Evolutionary conservation across 2,888 invertebrate species (phyloP).

Genomic region (Tinea pellionella): DNA sequence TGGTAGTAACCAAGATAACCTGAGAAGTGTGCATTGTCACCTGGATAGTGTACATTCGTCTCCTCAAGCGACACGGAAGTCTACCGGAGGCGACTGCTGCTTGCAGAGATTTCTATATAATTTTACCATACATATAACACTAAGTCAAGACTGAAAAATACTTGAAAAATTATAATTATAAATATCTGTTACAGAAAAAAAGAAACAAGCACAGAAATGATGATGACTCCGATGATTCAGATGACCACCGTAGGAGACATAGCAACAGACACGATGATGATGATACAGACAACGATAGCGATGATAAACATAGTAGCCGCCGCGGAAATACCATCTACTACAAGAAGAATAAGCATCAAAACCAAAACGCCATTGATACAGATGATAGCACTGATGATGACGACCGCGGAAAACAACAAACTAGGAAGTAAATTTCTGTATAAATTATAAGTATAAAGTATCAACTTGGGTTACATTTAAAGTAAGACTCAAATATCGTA

Average conservation of each 20-base stretch:
- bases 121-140: too few relatives aligned
- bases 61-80: too few relatives aligned
- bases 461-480: background rate
- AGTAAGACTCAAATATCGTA: too few relatives aligned
- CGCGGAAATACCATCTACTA: background rate
- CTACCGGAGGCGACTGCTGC: too few relatives aligned
- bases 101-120: too few relatives aligned
- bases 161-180: too few relatives aligned
- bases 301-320: background rate
- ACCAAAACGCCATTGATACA: background rate
- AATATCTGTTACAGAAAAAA: background rate
- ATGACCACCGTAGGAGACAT: background rate
- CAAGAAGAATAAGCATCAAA: background rate
- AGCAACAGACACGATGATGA: background rate
- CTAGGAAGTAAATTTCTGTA: background rate
- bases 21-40: too few relatives aligned
- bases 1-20: too few relatives aligned
- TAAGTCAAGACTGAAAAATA: too few relatives aligned
- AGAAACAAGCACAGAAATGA: background rate
- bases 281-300: background rate
- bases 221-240: background rate
- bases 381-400: background rate
- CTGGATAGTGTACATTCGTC: too few relatives aligned
- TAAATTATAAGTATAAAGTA: background rate
- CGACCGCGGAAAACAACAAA: background rate